These are phyloP conservation scores for Desmodus rotundus DNA, from an alignment of 2,113 vertebrate genomes.

Conservation along the genomic window DNA sequence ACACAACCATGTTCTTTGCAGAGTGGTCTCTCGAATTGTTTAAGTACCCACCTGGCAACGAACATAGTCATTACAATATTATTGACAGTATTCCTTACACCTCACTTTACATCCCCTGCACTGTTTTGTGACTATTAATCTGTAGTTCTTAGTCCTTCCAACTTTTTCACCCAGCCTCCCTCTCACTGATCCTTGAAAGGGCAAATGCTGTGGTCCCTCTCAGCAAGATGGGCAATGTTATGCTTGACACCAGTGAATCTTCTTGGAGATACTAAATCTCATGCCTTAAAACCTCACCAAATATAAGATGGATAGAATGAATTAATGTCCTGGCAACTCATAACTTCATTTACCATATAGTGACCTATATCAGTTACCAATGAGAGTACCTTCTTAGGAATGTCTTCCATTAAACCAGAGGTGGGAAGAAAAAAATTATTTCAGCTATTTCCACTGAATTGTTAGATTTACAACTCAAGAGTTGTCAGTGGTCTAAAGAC, in stretches of 20 bases:
- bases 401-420: not conserved
- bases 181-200: not conserved
- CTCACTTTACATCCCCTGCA: not conserved
- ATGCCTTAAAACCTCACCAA: not conserved
- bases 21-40: not conserved
- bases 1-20: not conserved
- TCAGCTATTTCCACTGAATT: not conserved
- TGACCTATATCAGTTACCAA: not conserved
- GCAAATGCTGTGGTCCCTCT: not conserved
- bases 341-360: not conserved
- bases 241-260: not conserved
- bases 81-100: not conserved
- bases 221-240: not conserved
- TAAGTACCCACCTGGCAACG: not conserved
- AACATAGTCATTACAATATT: not conserved
- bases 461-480: not conserved
- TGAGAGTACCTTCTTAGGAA: not conserved
- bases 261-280: not conserved
- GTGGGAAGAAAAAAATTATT: not conserved
- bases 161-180: not conserved
- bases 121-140: not conserved
- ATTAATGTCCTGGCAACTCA: not conserved
- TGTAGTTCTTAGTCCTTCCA: not conserved
- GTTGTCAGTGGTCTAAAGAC: not conserved
- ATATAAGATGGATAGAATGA: not conserved